Evolutionary conservation across 2,888 invertebrate species (phyloP), one percentile per base, ranked within the genome.

Genomic region (Dione vanillae): DNA sequence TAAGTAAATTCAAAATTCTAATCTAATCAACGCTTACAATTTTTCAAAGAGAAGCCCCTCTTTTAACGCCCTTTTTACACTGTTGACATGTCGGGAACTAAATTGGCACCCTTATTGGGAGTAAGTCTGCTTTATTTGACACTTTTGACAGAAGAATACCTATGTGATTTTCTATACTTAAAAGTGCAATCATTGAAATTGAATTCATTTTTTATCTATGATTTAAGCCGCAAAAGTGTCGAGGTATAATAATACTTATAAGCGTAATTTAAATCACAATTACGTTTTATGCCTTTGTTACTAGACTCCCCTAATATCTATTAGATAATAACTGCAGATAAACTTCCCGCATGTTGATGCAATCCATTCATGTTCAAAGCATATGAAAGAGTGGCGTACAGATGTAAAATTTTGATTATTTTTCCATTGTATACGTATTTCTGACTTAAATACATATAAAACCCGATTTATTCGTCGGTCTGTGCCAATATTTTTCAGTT

Each of bases 61-160:
- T 87, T 87, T 84, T 82, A 76, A 78, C 75, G 78, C 82, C 85
- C 86, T 84, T 82, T 85, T 82, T 85, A 85, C 88, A 87, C 87
- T 88, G 87, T 90, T 86, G 88, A 87, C 89, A 87, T 86, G 88
- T 87, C 84, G 85, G 84, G 80, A 84, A 85, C 89, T 85, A 89
- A 91, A 91, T 91, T 90, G 88, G 86, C 82, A 80, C 85, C 83
- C 82, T 82, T 82, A 81, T 77, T 83, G 85, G 85, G 86, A 80
- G 79, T 83, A 89, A 87, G 85, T 83, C 79, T 81, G 82, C 87
- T 87, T 84, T 85, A 86, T 89, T 88, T 86, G 88, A 87, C 85
- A 83, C 85, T 86, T 89, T 87, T 86, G 88, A 87, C 85, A 83
- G 82, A 47, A 62, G 43, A 54, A 69, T 54, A 65, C 52, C 85